phyloP scores from a whole-genome alignment of 2,797 vertebrate species.

The Sandelia bainsii region DNA sequence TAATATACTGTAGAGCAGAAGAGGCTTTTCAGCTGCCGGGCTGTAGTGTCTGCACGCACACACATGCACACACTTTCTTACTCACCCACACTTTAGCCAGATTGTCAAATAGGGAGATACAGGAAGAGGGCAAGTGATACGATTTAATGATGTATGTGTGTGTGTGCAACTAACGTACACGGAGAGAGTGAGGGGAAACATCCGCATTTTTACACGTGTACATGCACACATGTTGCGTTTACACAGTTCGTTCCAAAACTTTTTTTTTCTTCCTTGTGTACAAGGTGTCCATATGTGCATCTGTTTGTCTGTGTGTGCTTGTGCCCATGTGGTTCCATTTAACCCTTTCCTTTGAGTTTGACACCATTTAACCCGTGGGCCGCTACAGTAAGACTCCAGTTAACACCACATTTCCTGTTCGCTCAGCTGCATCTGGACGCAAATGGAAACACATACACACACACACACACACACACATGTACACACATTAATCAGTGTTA shows the following conservation, averaged over 20 bases:
- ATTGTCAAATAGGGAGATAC: conserved; percentile 26
- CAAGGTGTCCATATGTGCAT: conserved; percentile 49
- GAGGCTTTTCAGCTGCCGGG: conserved; percentile 58
- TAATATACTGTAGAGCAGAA: conserved; percentile 78
- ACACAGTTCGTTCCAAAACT: conserved; percentile 22
- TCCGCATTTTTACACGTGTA: conserved; percentile 41
- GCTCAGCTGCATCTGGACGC: conserved; percentile 71
- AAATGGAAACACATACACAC: conserved; percentile 42
- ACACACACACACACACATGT: conserved; percentile 12
- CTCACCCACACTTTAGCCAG: conserved; percentile 1
- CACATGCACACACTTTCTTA: neutral
- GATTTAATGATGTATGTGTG: conserved; percentile 15
- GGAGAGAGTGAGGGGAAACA: conserved; percentile 10
- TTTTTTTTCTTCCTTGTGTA: conserved; percentile 43
- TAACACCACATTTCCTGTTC: conserved; percentile 80
- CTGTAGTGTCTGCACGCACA: conserved; percentile 9
- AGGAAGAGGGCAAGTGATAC: conserved; percentile 15
- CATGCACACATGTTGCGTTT: conserved; percentile 3
- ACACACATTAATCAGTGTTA: conserved; percentile 33
- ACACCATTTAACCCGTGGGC: conserved; percentile 78
- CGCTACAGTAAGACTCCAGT: conserved; percentile 69
- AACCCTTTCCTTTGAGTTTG: conserved; percentile 80
- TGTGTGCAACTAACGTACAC: too few species aligned
- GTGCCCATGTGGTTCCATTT: conserved; percentile 78
- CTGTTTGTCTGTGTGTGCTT: conserved; percentile 34